phyloP scores from a whole-genome alignment of 2,797 vertebrate species.

The Falco columbarius region DNA sequence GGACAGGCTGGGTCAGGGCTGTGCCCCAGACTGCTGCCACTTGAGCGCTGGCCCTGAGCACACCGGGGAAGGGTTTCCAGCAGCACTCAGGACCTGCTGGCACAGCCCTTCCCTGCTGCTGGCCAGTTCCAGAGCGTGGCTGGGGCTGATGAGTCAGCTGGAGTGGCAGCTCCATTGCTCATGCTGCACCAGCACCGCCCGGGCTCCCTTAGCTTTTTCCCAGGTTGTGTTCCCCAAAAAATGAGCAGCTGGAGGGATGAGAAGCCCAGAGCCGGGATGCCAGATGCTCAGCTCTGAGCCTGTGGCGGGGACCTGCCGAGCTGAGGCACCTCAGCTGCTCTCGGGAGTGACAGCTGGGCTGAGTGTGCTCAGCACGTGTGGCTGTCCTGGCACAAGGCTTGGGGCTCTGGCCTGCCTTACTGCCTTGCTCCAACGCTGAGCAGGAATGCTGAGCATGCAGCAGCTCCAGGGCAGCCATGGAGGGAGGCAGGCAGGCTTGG shows the following conservation, averaged over 20 bases:
- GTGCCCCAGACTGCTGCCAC: background rate
- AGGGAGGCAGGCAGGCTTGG: background rate
- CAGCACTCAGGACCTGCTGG: constrained; percentile 12
- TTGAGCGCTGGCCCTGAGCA: fast-evolving
- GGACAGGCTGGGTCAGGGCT: background rate
- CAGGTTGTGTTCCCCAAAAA: background rate
- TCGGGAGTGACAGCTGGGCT: fast-evolving
- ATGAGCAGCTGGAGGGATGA: fast-evolving
- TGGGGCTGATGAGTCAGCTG: background rate
- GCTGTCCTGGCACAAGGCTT: fast-evolving
- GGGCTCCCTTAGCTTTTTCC: background rate
- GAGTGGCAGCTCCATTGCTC: background rate
- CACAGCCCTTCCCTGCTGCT: background rate
- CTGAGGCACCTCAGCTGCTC: background rate
- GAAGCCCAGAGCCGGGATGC: background rate
- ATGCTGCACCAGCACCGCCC: fast-evolving
- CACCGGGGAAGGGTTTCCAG: background rate
- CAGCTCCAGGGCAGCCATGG: background rate
- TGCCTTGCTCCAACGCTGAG: background rate
- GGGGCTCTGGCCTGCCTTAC: background rate
- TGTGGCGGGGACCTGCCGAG: background rate
- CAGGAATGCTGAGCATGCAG: constrained; percentile 42
- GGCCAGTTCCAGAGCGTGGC: background rate
- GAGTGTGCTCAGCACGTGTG: background rate
- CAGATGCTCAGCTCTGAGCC: background rate